phyloP scores from a whole-genome alignment of 2,113 vertebrate genomes.

The Phycodurus eques region DNA sequence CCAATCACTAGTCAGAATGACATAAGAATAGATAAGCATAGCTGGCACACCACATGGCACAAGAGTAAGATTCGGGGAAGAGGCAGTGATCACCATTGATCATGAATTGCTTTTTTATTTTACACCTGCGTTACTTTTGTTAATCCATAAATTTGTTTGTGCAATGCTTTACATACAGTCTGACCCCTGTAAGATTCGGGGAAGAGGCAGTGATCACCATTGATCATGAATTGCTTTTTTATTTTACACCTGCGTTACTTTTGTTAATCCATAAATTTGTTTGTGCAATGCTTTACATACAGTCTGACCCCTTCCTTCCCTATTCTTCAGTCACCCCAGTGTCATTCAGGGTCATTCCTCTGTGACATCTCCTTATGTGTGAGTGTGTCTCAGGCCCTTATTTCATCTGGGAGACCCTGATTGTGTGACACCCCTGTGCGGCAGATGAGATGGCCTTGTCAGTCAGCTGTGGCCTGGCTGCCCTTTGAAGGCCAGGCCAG shows the following conservation, averaged over 20 bases:
- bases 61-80: background rate
- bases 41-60: background rate
- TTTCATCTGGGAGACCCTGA: conserved; percentile 61
- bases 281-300: conserved; percentile 3
- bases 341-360: conserved; percentile 67
- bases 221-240: background rate
- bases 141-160: background rate
- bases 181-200: too few species aligned
- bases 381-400: conserved; percentile 23
- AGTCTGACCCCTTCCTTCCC: conserved; percentile 53
- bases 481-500: conserved; percentile 93
- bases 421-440: conserved; percentile 83
- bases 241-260: background rate
- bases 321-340: conserved; percentile 57
- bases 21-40: conserved; percentile 24
- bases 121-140: background rate
- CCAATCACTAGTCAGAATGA: conserved; percentile 42
- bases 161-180: conserved; percentile 25
- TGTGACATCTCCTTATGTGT: conserved; percentile 33
- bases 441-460: conserved; percentile 89
- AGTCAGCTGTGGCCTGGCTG: conserved; percentile 83
- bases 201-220: background rate
- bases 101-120: background rate
- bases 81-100: background rate
- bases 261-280: background rate